phyloP scores from a whole-genome alignment of 2,113 vertebrate genomes.

The Elaphurus davidianus region DNA sequence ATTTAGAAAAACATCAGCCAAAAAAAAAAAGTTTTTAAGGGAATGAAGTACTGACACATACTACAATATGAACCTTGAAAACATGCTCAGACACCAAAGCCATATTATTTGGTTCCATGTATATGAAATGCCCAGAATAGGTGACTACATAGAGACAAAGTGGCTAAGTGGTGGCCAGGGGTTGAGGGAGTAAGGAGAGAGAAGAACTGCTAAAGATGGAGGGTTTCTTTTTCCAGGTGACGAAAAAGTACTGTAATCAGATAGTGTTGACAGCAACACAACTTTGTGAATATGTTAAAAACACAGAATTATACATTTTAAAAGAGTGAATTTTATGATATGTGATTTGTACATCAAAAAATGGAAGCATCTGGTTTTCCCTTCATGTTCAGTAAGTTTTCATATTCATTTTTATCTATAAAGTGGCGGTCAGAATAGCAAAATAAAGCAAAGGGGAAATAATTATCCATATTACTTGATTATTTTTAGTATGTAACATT shows the following conservation, averaged over 20 bases:
- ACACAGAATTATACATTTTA: not conserved
- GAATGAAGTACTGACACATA: not conserved
- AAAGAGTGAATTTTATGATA: not conserved
- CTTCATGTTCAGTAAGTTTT: not conserved
- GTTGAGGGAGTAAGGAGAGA: not conserved
- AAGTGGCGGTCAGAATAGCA: not conserved
- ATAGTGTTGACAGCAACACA: not conserved
- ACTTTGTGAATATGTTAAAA: constrained; percentile 17
- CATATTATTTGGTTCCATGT: not conserved
- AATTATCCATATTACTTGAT: not conserved
- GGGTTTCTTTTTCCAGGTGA: not conserved
- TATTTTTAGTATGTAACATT: not conserved
- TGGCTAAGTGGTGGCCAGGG: not conserved
- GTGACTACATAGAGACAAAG: not conserved
- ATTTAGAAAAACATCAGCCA: not conserved
- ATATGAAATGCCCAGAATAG: not conserved
- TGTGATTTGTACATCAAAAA: not conserved
- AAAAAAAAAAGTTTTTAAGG: not conserved
- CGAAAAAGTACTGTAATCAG: constrained; percentile 1
- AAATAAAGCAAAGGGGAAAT: not conserved
- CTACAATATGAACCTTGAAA: not conserved
- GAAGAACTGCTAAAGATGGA: not conserved
- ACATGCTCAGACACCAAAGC: not conserved
- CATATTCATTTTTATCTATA: not conserved
- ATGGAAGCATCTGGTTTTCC: not conserved